Evolutionary conservation across 2,888 invertebrate genomes (phyloP), one percentile per base, ranked within the genome.

Genomic region (Hedychridium roseum): DNA sequence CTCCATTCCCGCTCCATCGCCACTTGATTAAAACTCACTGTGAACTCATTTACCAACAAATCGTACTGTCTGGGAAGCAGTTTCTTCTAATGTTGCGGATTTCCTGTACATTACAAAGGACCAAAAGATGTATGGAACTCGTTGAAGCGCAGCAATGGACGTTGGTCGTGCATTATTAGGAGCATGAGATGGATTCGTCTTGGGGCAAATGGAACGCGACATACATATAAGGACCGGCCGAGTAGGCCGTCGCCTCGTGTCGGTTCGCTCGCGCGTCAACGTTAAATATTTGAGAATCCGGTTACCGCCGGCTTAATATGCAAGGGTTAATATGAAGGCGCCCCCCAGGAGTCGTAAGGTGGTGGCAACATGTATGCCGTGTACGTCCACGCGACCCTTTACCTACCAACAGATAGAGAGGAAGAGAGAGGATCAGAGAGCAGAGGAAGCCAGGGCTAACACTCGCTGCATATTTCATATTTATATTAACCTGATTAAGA

Each of bases 401-500:
- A 64, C 66, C 52, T 66, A 65, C 57, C 57, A 60, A 55, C 54
- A 49, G 37, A 32, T 43, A 50, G 17, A n/a, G n/a, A n/a, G n/a
- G n/a, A n/a, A n/a, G n/a, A n/a, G n/a, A n/a, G n/a, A 48, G 43
- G 14, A 15, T n/a, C 35, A 16, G 35, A 12, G 43, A 11, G 30
- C 18, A n/a, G 17, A 20, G 15, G 46, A 52, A 61, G 58, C 62
- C 59, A 51, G 57, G 61, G 59, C 65, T 57, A 70, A 71, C 73
- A 60, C 66, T 70, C 68, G 64, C 71, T 79, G 75, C 78, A 79
- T 78, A 78, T 78, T 79, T 79, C 78, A 79, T 75, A 78, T 79
- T 78, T 78, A 79, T 78, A 79, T 79, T 78, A 79, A 77, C 76
- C 78, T 79, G 72, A 79, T 78, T 78, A 78, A 76, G 74, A 77